Base-by-base conservation (phyloP, 1,140 invertebrate species). In the Megathymus violae region DNA sequence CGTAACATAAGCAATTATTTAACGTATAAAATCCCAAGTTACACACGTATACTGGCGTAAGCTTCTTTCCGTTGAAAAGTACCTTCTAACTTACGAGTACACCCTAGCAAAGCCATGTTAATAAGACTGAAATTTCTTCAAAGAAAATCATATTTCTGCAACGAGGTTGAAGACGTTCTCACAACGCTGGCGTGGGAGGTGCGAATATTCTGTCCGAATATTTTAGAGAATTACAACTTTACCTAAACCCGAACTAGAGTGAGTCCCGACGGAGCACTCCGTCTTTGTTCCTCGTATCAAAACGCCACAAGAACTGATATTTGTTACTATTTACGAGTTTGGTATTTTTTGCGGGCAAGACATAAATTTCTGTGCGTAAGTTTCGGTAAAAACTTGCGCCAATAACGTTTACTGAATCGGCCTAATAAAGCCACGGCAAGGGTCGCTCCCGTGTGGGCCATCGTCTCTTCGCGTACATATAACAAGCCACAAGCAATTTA, bases 401-500 rank as follows among this genome's bases (percentile, higher is more conserved):
- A 58, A 69, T 62, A 74, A 65, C 67, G 59, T 71, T 76, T 62
- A 72, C 71, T 69, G 67, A 63, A 75, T 74, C 73, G 77, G 64
- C 64, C 66, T 77, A 74, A 79, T 79, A 79, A 79, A 74, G 52
- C 70, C 65, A 64, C 68, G 62, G 69, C 64, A 11, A 71, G 69
- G 77, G 75, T 71, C 52, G 59, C 67, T 82, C 79, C 78, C 82
- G 72, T 67, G 82, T 64, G 79, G 69, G 69, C 74, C 64, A 79
- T 84, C 71, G 67, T 54, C 74, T 72, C 70, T 70, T 70, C 74
- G 69, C 66, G 69, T 71, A 68, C 75, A 72, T 73, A 78, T 80
- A 76, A 80, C 66, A 75, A 66, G 66, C 73, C 73, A 73, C 73
- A 67, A 73, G 73, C 82, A 81, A 84, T 85, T 82, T 85, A 85